Evolutionary conservation across 2,888 invertebrate species (phyloP).

Genomic region (Philereme vetulata): DNA sequence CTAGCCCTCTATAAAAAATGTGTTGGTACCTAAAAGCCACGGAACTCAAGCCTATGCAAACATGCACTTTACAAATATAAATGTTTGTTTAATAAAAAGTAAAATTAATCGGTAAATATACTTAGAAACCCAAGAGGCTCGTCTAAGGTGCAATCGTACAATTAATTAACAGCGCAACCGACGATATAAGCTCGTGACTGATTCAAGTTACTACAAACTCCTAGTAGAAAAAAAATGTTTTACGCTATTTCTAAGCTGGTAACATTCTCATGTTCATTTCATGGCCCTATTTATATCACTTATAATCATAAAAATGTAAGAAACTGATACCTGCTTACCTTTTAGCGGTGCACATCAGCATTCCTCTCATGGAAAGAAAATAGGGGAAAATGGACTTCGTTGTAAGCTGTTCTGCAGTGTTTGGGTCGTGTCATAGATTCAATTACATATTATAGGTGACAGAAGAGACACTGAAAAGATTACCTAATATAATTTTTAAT

Average conservation of each 20-base stretch:
- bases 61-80: too few species aligned
- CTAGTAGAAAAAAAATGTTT: neutral
- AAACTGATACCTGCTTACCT: slow-evolving; percentile 25
- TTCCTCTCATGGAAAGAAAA: slow-evolving; percentile 25
- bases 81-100: too few species aligned
- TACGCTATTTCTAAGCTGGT: neutral
- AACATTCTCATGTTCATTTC: slow-evolving; percentile 17
- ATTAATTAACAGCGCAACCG: too few species aligned
- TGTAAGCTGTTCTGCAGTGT: slow-evolving; percentile 4
- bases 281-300: slow-evolving; percentile 16
- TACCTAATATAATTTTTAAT: neutral
- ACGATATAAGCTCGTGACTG: too few species aligned
- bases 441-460: neutral
- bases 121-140: too few species aligned
- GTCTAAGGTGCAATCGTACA: too few species aligned
- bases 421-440: slow-evolving; percentile 8
- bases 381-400: slow-evolving; percentile 25
- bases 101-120: too few species aligned
- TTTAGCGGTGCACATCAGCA: slow-evolving; percentile 26
- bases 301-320: slow-evolving; percentile 21
- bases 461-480: slow-evolving; percentile 9
- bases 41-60: too few species aligned
- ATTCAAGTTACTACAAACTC: too few species aligned
- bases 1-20: too few species aligned
- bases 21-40: too few species aligned